Base-by-base conservation (phyloP, 2,797 vertebrate genomes). In the Enteromius unitaeniatus region DNA sequence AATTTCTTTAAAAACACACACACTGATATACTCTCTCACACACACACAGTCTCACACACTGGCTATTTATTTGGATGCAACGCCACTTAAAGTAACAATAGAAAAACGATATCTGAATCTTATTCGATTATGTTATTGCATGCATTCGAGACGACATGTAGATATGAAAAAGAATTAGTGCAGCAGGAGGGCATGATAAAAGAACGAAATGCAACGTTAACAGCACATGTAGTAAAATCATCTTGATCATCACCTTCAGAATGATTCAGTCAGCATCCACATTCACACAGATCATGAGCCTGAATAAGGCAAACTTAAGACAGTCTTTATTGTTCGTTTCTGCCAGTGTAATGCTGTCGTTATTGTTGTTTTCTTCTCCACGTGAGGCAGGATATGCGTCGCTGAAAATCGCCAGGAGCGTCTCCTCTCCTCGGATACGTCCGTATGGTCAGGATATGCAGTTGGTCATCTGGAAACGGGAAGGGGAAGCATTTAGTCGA, bases 281-380 rank as follows among this genome's bases (percentile, higher is more conserved):
- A 95, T 95, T 93, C 93, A 96, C 96, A 95, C 92, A 85, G 15
- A 88, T 73, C 70, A 93, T 93, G 93, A 97, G 96, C 96, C 96
- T 97, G 96, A 95, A 97, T 97, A 98, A 99, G 97, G 97, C 97
- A 97, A 98, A 97, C 97, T 96, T 97, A 96, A 97, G 95, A 97
- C 96, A 95, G 96, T 96, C 96, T 90, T 94, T 90, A 92, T 87
- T 95, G 93, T 95, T 94, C 92, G 91, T 90, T 92, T 94, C 91
- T 94, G 93, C 93, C 93, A 94, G 94, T 95, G 93, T 93, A 94
- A 90, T 89, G 94, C 93, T 94, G 94, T 93, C 92, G 91, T 92
- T 93, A 91, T 92, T 94, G 93, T 93, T 93, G 92, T 92, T 94
- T 93, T 92, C 92, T 92, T 93, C 92, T 89, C 84, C 60, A 90